phyloP scores from a whole-genome alignment of 2,797 vertebrate genomes.

The Syndactyla subalaris region DNA sequence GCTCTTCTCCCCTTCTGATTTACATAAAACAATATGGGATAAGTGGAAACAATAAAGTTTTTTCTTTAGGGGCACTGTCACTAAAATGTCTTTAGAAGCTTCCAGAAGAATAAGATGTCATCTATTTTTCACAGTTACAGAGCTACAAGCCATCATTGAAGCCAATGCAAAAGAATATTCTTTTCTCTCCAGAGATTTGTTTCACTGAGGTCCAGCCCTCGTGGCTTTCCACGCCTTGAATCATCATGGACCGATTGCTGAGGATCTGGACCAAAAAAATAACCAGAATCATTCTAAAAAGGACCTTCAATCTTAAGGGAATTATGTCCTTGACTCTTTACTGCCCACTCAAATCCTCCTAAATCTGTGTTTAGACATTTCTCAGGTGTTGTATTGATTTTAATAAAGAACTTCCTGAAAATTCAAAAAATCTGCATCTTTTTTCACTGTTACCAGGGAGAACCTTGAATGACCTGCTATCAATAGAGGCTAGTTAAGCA shows the following conservation, averaged over 20 bases:
- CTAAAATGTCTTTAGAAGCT: background rate
- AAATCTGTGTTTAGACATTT: slow-evolving; percentile 19
- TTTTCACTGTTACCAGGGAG: background rate
- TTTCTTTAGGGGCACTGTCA: background rate
- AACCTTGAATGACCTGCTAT: slow-evolving; percentile 24
- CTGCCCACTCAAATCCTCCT: background rate
- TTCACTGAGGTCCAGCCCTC: background rate
- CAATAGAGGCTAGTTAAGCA: slow-evolving; percentile 11
- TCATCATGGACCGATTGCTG: background rate
- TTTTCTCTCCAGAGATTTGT: background rate
- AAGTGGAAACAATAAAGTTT: background rate
- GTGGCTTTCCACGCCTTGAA: background rate
- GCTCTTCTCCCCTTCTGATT: background rate
- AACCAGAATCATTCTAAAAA: background rate
- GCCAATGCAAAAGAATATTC: background rate
- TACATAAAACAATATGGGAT: background rate
- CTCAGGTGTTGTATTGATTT: background rate
- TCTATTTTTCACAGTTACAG: background rate
- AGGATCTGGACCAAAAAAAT: background rate
- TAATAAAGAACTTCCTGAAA: slow-evolving; percentile 36
- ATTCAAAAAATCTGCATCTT: background rate
- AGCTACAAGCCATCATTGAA: background rate
- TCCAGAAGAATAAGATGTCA: background rate
- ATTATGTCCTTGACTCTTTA: slow-evolving; percentile 23
- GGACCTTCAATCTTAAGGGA: background rate